A percentile compares a stretch with the other conserved stretches of the same genome.
phyloP scores from a whole-genome alignment of 37 sponge, comb jelly and placozoan species.

The Theonella swinhoei region DNA sequence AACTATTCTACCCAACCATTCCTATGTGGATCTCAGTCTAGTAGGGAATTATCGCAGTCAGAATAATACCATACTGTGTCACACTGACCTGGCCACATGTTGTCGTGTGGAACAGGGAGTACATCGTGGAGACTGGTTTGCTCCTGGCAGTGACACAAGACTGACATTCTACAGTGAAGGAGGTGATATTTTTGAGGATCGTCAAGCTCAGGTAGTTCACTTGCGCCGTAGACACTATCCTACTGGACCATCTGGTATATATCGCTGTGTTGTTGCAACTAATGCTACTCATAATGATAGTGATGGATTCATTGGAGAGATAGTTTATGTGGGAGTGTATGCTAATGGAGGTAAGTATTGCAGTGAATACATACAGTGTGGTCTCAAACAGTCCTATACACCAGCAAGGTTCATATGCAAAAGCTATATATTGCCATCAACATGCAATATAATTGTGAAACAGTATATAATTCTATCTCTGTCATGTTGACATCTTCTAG shows the following conservation, averaged over 20 bases:
- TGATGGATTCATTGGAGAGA: not conserved
- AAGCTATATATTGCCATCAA: too few relatives aligned
- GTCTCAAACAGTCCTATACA: too few relatives aligned
- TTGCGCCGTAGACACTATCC: not conserved
- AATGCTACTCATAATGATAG: not conserved
- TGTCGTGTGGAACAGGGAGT: not conserved
- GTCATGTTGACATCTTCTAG: not conserved
- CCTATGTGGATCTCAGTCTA: not conserved
- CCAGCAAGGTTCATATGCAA: too few relatives aligned
- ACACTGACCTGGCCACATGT: not conserved
- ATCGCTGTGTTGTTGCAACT: not conserved
- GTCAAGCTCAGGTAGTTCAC: not conserved
- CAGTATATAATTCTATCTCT: not conserved
- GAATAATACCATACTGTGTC: not conserved
- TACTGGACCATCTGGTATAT: not conserved
- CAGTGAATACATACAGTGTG: too few relatives aligned
- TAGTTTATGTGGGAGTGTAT: not conserved
- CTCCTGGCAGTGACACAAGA: not conserved
- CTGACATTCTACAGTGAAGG: too few relatives aligned
- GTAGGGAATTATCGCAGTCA: not conserved
- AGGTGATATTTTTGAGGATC: not conserved
- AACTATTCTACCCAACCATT: not conserved
- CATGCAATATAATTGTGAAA: too few relatives aligned
- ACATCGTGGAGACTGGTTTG: not conserved
- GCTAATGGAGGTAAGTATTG: not conserved